Evolutionary conservation across 2,888 invertebrate species (phyloP).

Genomic region (Gari tellinella): DNA sequence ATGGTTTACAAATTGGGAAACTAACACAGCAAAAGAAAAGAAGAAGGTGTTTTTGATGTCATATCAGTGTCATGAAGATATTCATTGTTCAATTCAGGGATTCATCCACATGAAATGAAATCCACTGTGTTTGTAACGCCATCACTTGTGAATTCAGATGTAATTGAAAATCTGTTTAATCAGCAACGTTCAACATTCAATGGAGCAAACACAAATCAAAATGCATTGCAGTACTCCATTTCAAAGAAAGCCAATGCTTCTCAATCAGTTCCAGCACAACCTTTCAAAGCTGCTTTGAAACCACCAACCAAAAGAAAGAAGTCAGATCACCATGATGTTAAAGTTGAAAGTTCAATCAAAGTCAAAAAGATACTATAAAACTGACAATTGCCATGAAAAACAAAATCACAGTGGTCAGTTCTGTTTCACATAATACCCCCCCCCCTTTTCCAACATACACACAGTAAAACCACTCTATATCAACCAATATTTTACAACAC

Average conservation of each 20-base stretch:
- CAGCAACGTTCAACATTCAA: slow-evolving; percentile 40
- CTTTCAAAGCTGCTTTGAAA: slow-evolving; percentile 11
- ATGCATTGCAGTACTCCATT: slow-evolving; percentile 27
- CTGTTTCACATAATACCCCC: too few relatives aligned
- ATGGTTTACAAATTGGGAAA: slow-evolving; percentile 33
- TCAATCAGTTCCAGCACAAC: slow-evolving; percentile 2
- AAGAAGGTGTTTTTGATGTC: slow-evolving; percentile 23
- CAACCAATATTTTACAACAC: too few relatives aligned
- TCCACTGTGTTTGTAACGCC: slow-evolving; percentile 8
- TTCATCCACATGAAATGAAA: slow-evolving; percentile 12
- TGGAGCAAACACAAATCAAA: slow-evolving; percentile 43
- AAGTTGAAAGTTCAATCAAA: too few relatives aligned
- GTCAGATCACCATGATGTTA: too few relatives aligned
- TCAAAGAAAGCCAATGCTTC: slow-evolving; percentile 36
- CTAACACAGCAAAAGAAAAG: slow-evolving; percentile 2
- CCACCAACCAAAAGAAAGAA: slow-evolving; percentile 14
- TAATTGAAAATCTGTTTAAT: slow-evolving; percentile 42
- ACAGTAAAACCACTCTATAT: too few relatives aligned
- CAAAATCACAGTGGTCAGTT: too few relatives aligned
- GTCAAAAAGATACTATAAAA: too few relatives aligned
- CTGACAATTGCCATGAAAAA: too few relatives aligned
- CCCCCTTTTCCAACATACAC: too few relatives aligned
- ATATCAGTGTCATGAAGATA: slow-evolving; percentile 31
- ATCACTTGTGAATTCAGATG: slow-evolving; percentile 33
- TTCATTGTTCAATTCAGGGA: slow-evolving; percentile 29